Evolutionary conservation across 2,888 invertebrate genomes (phyloP).

Genomic region (Diaprepes abbreviatus): DNA sequence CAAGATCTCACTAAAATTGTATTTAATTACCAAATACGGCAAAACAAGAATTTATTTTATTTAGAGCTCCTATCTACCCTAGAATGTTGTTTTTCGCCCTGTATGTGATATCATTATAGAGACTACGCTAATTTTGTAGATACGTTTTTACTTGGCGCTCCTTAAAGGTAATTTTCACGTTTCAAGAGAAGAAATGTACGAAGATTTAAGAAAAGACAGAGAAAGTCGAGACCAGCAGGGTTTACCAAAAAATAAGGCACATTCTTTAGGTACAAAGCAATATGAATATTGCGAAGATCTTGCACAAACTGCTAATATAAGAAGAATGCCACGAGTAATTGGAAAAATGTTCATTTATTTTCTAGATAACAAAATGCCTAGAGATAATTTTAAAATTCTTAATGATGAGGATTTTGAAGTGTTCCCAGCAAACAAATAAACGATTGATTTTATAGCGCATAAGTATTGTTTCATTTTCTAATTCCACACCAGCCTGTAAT

Average conservation of each 20-base stretch:
- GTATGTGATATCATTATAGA: no score
- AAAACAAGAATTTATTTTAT: no score
- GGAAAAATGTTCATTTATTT: constrained; percentile 77
- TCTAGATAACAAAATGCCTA: constrained; percentile 74
- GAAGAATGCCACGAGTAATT: constrained; percentile 77
- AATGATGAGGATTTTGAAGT: constrained; percentile 72
- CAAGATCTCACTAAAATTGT: no score
- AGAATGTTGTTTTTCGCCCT: no score
- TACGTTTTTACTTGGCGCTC: constrained; percentile 73
- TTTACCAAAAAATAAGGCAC: constrained; percentile 78
- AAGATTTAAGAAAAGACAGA: constrained; percentile 72
- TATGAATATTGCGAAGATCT: constrained; percentile 79
- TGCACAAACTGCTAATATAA: constrained; percentile 74
- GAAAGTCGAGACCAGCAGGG: constrained; percentile 71
- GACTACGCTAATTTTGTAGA: constrained; percentile 27
- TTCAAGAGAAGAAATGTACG: constrained; percentile 75
- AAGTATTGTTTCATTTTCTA: no score
- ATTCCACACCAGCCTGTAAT: no score
- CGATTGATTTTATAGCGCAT: no score
- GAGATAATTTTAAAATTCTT: constrained; percentile 75
- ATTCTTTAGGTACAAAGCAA: constrained; percentile 82
- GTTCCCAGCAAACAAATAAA: no score
- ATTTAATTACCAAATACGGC: no score
- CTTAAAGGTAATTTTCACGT: constrained; percentile 72
- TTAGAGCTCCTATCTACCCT: no score